Conservation (phyloP, 2,797 vertebrate genomes). For the Furcifer pardalis region DNA sequence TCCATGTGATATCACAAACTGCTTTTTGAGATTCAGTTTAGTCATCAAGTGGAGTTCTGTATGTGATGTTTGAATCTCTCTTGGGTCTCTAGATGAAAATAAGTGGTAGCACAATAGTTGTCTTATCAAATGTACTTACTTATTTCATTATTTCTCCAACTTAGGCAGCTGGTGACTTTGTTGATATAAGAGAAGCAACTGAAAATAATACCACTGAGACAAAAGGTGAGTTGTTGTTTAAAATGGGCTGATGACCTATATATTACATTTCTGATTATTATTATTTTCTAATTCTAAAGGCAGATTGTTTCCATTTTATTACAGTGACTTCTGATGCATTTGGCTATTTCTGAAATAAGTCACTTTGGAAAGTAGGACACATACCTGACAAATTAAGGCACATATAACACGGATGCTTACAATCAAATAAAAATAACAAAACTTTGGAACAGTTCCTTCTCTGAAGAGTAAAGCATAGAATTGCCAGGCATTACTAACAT, state of each 20-base stretch:
- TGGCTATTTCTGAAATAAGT: neutral
- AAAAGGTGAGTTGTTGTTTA: conserved; percentile 83
- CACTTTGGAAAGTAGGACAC: neutral
- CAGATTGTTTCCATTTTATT: neutral
- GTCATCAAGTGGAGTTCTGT: neutral
- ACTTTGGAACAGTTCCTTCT: neutral
- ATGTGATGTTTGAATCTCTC: neutral
- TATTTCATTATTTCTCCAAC: conserved; percentile 54
- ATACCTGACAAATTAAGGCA: neutral
- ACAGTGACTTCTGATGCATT: neutral
- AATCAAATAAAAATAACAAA: neutral
- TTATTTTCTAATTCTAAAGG: neutral
- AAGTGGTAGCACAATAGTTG: neutral
- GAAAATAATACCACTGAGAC: conserved; percentile 74
- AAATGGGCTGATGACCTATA: neutral
- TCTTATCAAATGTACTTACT: conserved; percentile 35
- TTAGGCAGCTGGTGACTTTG: conserved; percentile 86
- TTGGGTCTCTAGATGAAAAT: neutral
- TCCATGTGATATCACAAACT: neutral
- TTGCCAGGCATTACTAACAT: neutral
- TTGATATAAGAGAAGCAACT: conserved; percentile 92
- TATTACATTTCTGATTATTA: neutral
- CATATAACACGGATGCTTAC: neutral
- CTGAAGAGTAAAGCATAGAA: neutral
- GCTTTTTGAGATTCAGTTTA: neutral